A percentile compares a stretch with the other conserved stretches of the same genome.
Evolutionary conservation across 1,140 invertebrate species (phyloP).

Genomic region (Agrilus planipennis): DNA sequence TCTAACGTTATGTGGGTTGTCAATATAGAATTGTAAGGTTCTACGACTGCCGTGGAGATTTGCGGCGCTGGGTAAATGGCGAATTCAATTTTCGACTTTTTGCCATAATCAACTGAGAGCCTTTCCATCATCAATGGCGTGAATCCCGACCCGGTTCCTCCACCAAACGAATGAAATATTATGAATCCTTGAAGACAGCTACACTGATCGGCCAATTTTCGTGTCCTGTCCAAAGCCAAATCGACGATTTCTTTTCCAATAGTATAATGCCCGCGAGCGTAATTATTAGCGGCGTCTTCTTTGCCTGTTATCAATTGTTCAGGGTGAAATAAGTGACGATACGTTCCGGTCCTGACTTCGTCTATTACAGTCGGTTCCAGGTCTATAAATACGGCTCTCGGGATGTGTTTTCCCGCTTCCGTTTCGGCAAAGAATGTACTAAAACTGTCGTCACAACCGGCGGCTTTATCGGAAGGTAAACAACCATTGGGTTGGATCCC

Average conservation of each 20-base stretch:
- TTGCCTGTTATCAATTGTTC: conserved; percentile 66
- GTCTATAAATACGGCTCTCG: conserved; percentile 59
- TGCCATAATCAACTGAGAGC: conserved; percentile 55
- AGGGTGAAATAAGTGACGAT: conserved; percentile 63
- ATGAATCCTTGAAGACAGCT: conserved; percentile 54
- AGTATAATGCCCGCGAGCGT: conserved; percentile 70
- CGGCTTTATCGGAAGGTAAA: conserved; percentile 15
- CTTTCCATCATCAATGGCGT: conserved; percentile 61
- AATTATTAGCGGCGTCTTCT: conserved; percentile 83
- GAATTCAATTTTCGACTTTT: conserved; percentile 63
- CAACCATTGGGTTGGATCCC: conserved; percentile 71
- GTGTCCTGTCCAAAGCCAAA: conserved; percentile 39
- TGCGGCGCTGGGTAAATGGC: conserved; percentile 69
- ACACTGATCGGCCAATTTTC: conserved; percentile 45
- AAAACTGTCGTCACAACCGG: conserved; percentile 42
- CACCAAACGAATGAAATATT: conserved; percentile 70
- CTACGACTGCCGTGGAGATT: conserved; percentile 71
- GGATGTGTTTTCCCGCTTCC: conserved; percentile 49
- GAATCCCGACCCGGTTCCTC: conserved; percentile 74
- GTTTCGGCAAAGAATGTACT: conserved; percentile 61
- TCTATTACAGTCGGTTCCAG: conserved; percentile 68
- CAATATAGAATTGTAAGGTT: conserved; percentile 78
- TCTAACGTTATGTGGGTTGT: conserved; percentile 72
- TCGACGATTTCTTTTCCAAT: conserved; percentile 62
- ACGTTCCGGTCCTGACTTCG: conserved; percentile 63